Evolutionary conservation across 2,113 vertebrate species (phyloP).

Genomic region (Crotalus helleri): DNA sequence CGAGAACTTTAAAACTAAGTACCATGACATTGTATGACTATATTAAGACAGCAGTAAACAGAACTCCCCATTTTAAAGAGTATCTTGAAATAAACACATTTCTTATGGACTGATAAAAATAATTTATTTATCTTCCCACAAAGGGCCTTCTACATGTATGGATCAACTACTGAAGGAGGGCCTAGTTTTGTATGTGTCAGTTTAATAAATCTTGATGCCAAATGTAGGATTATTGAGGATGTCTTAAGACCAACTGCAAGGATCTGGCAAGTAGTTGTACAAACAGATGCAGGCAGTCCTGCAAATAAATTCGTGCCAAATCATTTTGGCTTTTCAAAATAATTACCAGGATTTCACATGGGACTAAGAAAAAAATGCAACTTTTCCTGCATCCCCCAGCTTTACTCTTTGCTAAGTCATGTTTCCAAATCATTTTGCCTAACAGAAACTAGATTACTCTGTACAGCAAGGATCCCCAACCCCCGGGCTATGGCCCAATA

Average conservation of each 20-base stretch:
- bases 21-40: no score
- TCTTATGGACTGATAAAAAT: not conserved
- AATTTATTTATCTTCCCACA: not conserved
- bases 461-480: no score
- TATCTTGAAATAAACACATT: no score
- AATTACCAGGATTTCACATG: not conserved
- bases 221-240: not conserved
- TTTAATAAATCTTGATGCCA: not conserved
- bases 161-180: not conserved
- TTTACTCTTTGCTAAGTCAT: not conserved
- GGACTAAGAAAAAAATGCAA: not conserved
- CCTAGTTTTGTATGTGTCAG: not conserved
- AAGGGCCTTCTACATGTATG: not conserved
- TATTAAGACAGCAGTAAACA: no score
- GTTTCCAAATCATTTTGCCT: not conserved
- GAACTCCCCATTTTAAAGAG: no score
- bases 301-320: not conserved
- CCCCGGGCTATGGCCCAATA: no score
- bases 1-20: not conserved
- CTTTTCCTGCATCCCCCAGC: not conserved
- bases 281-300: not conserved
- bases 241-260: not conserved
- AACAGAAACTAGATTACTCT: not conserved
- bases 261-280: not conserved
- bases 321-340: not conserved